A percentile compares a stretch with the other conserved stretches of the same genome.
Conservation (phyloP, 2,888 invertebrate species). For the Trilocha varians region DNA sequence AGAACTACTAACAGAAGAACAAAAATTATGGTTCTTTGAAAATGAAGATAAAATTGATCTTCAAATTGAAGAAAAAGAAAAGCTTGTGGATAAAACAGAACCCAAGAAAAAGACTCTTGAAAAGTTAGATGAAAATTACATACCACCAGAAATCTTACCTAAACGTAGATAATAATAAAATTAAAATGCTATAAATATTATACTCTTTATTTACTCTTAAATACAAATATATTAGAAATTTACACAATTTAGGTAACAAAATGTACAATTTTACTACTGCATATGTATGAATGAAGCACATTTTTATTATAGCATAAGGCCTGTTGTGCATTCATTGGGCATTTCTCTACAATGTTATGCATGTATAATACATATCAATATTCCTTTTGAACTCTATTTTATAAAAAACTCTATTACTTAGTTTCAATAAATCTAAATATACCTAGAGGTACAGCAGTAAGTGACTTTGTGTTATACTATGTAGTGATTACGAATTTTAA, state of each 20-base stretch:
- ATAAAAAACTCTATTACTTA: too few relatives aligned
- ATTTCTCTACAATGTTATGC: too few relatives aligned
- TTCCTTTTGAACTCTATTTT: too few relatives aligned
- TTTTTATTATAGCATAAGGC: too few relatives aligned
- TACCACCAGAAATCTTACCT: slow-evolving; percentile 79
- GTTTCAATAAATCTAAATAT: too few relatives aligned
- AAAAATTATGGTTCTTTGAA: slow-evolving; percentile 86
- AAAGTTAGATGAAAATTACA: slow-evolving; percentile 74
- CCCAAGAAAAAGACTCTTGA: slow-evolving; percentile 63
- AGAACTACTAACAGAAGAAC: slow-evolving; percentile 70
- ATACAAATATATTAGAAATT: not conserved
- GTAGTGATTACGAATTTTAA: too few relatives aligned
- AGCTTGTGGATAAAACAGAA: slow-evolving; percentile 28
- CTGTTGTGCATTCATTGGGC: too few relatives aligned
- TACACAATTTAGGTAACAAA: not conserved
- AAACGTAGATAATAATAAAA: slow-evolving; percentile 33
- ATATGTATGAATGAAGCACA: too few relatives aligned
- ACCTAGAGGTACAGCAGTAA: too few relatives aligned
- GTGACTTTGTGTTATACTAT: too few relatives aligned
- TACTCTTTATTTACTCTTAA: not conserved
- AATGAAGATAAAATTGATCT: slow-evolving; percentile 84
- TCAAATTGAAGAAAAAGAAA: slow-evolving; percentile 75
- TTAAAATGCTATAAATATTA: not conserved
- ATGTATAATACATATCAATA: too few relatives aligned
- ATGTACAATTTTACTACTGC: too few relatives aligned